Percentiles rank a stretch among this genome's conserved stretches.
Evolutionary conservation across 1,140 invertebrate genomes (phyloP).

Genomic region (Macrosteles quadrilineatus): DNA sequence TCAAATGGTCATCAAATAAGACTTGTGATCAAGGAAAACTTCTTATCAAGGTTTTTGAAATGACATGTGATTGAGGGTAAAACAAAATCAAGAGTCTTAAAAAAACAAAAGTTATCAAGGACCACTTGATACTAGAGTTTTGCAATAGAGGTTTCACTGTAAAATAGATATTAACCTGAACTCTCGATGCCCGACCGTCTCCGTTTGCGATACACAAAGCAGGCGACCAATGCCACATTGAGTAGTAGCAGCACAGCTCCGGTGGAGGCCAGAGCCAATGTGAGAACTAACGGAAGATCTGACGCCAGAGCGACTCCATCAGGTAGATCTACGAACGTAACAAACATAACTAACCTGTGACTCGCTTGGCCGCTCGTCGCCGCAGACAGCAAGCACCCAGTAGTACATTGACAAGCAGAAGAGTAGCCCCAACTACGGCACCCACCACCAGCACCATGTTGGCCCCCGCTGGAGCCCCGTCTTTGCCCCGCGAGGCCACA

Average conservation of each 20-base stretch:
- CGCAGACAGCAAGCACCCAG: slow-evolving; percentile 86
- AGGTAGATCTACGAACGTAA: slow-evolving; percentile 58
- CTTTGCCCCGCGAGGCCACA: slow-evolving; percentile 36
- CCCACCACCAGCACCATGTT: slow-evolving; percentile 69
- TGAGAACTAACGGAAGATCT: slow-evolving; percentile 74
- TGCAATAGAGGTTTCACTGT: too few relatives aligned
- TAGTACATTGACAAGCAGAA: slow-evolving; percentile 78
- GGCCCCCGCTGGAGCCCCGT: slow-evolving; percentile 25
- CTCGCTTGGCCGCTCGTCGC: slow-evolving; percentile 68
- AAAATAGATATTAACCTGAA: slow-evolving; percentile 23
- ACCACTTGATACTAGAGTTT: too few relatives aligned
- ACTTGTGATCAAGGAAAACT: too few relatives aligned
- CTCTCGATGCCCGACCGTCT: slow-evolving; percentile 29
- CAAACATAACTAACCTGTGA: slow-evolving; percentile 56
- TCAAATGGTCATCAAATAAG: too few relatives aligned
- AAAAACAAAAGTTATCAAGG: too few relatives aligned
- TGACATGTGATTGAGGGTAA: too few relatives aligned
- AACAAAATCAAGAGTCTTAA: too few relatives aligned
- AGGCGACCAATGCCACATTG: slow-evolving; percentile 80
- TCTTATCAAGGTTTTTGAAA: too few relatives aligned
- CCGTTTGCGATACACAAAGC: slow-evolving; percentile 77
- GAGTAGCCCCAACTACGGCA: slow-evolving; percentile 68
- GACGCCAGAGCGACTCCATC: slow-evolving; percentile 66
- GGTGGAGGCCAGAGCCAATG: slow-evolving; percentile 78
- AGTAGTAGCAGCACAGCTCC: slow-evolving; percentile 75